Evolutionary conservation across 1,140 invertebrate genomes (phyloP), one percentile per base, ranked within the genome.

Genomic region (Telenomus remus): DNA sequence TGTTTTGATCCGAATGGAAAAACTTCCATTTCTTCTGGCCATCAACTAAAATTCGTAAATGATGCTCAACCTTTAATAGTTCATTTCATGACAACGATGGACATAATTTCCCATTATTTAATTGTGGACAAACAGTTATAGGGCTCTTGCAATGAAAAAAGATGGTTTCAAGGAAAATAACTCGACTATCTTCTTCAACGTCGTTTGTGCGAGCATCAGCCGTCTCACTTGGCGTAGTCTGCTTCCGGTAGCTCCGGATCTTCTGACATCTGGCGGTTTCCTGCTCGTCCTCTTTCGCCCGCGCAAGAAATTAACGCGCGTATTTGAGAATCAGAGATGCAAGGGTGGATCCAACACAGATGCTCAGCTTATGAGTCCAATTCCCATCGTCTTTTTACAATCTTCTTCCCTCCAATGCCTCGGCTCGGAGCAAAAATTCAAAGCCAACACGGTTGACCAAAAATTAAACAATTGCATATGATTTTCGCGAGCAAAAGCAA

Each of bases 241-340:
- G 60, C 54, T 72, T 72, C 70, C 49, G 70, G 34, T 46, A 43
- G 56, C 46, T 74, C 49, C 64, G 65, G 65, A 69, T 70, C 46
- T 74, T 60, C 57, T 53, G 56, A 73, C 76, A 74, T 73, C 70
- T 74, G 60, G 59, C 50, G 76, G 64, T 78, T 73, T 78, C 64
- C 66, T 61, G 55, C 47, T 14, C 39, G 16, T 50, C 56, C 37
- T 71, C 73, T 46, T 34, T 27, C 56, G n/a, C 42, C 53, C 55
- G 54, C 60, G 37, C 55, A 13, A 68, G 16, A 69, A 78, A 78
- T 78, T 65, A 78, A 72, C 60, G 69, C 69, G 61, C 54, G 48
- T 55, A 78, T 78, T 73, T 73, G 44, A 64, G 53, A 34, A 6
- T 27, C 42, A 35, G 49, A 19, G 50, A 50, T 70, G 55, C 57